These are phyloP conservation scores for Rhingia rostrata DNA, from an alignment of 2,888 invertebrate species.

Conservation along the genomic window DNA sequence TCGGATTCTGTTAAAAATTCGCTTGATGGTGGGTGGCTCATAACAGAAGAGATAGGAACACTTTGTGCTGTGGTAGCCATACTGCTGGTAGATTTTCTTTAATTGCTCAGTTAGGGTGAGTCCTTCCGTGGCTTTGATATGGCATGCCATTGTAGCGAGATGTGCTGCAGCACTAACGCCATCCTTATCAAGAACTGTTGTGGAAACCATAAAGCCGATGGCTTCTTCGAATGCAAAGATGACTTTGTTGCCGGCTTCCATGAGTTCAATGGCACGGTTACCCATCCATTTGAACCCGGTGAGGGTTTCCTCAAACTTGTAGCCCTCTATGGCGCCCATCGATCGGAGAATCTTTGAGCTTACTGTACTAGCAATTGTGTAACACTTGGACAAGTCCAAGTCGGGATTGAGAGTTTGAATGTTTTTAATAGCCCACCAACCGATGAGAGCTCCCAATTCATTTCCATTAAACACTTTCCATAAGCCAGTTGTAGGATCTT, in stretches of 20 bases:
- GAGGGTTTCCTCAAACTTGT: slow-evolving; percentile 92
- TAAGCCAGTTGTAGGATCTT: slow-evolving; percentile 82
- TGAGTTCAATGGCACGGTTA: slow-evolving; percentile 90
- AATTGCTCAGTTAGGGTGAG: slow-evolving; percentile 87
- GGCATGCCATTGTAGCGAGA: slow-evolving; percentile 89
- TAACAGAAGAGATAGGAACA: slow-evolving; percentile 96
- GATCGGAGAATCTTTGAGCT: slow-evolving; percentile 96
- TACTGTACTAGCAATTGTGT: slow-evolving; percentile 96
- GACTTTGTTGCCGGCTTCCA: slow-evolving; percentile 88
- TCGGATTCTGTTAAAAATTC: slow-evolving; percentile 92
- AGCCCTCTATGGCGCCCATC: slow-evolving; percentile 91
- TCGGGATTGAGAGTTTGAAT: slow-evolving; percentile 84
- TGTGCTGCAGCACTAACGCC: slow-evolving; percentile 95
- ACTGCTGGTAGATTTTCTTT: slow-evolving; percentile 90
- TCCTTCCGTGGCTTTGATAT: slow-evolving; percentile 86
- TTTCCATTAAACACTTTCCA: slow-evolving; percentile 91
- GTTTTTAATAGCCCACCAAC: slow-evolving; percentile 94
- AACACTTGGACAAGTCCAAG: slow-evolving; percentile 86
- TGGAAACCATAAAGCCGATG: slow-evolving; percentile 98
- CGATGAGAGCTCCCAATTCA: slow-evolving; percentile 95
- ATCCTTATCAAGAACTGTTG: slow-evolving; percentile 96
- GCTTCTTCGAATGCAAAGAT: slow-evolving; percentile 99
- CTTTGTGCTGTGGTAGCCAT: slow-evolving; percentile 93
- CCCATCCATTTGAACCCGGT: slow-evolving; percentile 99
- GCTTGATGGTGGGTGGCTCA: slow-evolving; percentile 87